A percentile compares a stretch with the other conserved stretches of the same genome.
Conservation (phyloP, 2,888 invertebrate genomes). For the Zelleria hepariella region DNA sequence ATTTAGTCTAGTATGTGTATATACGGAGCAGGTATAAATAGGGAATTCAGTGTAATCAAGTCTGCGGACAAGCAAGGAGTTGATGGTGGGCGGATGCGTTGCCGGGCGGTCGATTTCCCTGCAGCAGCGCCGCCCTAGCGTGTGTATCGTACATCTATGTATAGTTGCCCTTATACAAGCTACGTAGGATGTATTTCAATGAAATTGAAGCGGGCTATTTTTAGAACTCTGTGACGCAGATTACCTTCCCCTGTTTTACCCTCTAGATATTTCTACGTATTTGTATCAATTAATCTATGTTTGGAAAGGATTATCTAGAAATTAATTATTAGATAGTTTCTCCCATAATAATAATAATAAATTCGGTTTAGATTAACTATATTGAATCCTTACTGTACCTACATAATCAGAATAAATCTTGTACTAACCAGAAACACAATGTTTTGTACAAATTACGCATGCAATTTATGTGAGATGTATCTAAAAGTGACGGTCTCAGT, state of each 20-base stretch:
- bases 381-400: no score
- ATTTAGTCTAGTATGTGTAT: no score
- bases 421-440: no score
- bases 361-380: no score
- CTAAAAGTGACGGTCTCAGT: not conserved
- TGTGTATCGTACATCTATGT: slow-evolving; percentile 14
- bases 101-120: slow-evolving; percentile 25
- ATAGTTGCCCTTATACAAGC: not conserved
- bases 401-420: no score
- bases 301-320: no score
- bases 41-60: not conserved
- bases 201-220: not conserved
- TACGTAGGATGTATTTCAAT: not conserved
- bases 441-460: not conserved
- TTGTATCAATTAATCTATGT: no score
- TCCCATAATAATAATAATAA: no score
- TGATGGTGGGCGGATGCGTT: slow-evolving; percentile 16
- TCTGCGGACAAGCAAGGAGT: no score
- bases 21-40: not conserved
- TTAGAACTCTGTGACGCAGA: not conserved
- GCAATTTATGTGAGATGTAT: not conserved
- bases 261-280: not conserved
- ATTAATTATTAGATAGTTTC: no score
- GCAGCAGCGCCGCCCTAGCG: slow-evolving; percentile 12
- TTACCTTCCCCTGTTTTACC: no score